phyloP scores from a whole-genome alignment of 2,113 vertebrate genomes.

The Catagonus wagneri region DNA sequence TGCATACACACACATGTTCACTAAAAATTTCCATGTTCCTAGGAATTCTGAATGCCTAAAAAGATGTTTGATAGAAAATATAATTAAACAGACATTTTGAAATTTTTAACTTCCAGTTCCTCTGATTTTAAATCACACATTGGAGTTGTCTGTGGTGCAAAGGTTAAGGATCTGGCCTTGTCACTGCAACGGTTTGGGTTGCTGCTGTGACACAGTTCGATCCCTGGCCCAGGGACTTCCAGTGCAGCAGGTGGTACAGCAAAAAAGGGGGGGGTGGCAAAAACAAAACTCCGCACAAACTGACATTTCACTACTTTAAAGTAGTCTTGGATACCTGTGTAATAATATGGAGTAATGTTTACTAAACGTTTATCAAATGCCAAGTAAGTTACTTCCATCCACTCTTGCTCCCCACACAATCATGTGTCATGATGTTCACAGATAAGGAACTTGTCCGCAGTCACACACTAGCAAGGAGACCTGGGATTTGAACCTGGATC shows the following conservation, averaged over 20 bases:
- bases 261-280: no score
- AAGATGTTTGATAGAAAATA: neutral
- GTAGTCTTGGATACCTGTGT: neutral
- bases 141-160: neutral
- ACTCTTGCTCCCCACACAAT: neutral
- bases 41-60: neutral
- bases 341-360: neutral
- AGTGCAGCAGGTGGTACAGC: no score
- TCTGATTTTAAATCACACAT: constrained; percentile 9
- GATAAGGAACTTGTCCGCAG: neutral
- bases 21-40: constrained; percentile 41
- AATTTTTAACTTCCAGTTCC: neutral
- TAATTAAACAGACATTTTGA: neutral
- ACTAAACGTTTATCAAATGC: neutral
- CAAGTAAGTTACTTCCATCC: neutral
- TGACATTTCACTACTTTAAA: no score
- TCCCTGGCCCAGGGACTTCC: no score
- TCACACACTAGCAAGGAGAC: neutral
- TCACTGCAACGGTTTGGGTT: no score
- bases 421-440: no score
- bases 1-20: neutral
- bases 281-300: no score
- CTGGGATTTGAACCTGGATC: neutral
- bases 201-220: no score
- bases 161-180: no score